phyloP scores from a whole-genome alignment of 2,113 vertebrate genomes.

The Dipodomys merriami region DNA sequence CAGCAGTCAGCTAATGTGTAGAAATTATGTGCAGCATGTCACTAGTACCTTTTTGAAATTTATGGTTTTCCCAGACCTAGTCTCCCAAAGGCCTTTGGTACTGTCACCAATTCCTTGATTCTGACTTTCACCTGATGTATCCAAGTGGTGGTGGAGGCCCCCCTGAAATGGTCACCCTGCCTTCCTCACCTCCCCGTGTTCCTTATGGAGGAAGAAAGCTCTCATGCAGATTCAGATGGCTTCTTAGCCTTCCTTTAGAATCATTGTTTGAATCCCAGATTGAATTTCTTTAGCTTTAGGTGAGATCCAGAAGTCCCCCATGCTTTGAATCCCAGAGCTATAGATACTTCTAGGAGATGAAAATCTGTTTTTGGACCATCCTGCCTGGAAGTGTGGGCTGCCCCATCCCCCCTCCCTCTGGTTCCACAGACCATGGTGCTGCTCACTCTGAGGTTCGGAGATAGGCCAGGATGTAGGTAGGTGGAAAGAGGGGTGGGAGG shows the following conservation, averaged over 20 bases:
- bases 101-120: neutral
- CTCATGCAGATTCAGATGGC: neutral
- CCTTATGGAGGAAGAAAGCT: conserved; percentile 3
- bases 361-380: neutral
- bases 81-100: conserved; percentile 27
- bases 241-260: neutral
- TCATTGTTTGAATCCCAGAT: neutral
- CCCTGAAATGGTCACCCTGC: conserved; percentile 31
- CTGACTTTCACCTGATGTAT: neutral
- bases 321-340: neutral
- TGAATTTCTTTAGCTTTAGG: neutral
- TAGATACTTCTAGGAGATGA: neutral
- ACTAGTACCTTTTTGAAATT: conserved; percentile 73
- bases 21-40: conserved; percentile 73
- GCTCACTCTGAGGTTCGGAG: neutral
- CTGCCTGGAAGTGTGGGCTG: neutral
- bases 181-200: neutral
- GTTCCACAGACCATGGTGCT: neutral
- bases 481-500: neutral
- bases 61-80: conserved; percentile 44
- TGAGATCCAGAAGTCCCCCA: neutral
- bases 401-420: too few species aligned
- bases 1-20: conserved; percentile 66
- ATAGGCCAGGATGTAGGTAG: neutral
- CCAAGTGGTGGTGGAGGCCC: neutral